Evolutionary conservation across 2,888 invertebrate species (phyloP), one percentile per base, ranked within the genome.

Genomic region (Trissolcus japonicus): DNA sequence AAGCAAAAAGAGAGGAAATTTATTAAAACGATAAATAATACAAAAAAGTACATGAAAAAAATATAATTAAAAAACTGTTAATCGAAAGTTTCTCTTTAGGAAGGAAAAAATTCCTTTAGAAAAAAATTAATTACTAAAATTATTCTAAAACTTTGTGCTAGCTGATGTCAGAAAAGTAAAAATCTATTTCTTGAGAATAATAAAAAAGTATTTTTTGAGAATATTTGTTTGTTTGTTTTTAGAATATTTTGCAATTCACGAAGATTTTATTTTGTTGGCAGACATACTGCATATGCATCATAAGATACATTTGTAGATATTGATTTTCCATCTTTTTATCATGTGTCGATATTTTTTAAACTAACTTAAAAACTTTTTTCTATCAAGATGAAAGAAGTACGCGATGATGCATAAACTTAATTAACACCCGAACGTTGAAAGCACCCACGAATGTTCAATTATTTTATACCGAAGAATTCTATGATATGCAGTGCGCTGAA

Each of bases 351-450:
- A 0, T 35, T 35, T 35, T 35, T 11, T 25, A 25, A 25, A 35
- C 9, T 1, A 35, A 11, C 35, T 9, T 35, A 11, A 35, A 11
- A 35, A 35, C 7, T 35, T 35, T 6, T 14, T 46, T 46, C 14
- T 46, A 0, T n/a, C 11, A n/a, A 16, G n/a, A 46, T 6, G n/a
- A 46, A 16, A 43, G 13, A 14, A 13, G 0, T 3, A 3, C 2
- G 4, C 13, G n/a, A 43, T n/a, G 43, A 43, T 43, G n/a, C 43
- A 63, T 25, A 25, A 21, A 40, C 41, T 66, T 51, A 66, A 66
- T 66, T 66, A 66, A 66, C 57, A 57, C 57, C 25, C 21, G 21
- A 21, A 56, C 35, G 46, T 66, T 55, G 65, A 65, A 56, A 40
- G 54, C 63, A 46, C 25, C 41, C 35, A n/a, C 41, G 57, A 51